Conservation (phyloP, 2,888 invertebrate genomes). For the Trichopria drosophilae region DNA sequence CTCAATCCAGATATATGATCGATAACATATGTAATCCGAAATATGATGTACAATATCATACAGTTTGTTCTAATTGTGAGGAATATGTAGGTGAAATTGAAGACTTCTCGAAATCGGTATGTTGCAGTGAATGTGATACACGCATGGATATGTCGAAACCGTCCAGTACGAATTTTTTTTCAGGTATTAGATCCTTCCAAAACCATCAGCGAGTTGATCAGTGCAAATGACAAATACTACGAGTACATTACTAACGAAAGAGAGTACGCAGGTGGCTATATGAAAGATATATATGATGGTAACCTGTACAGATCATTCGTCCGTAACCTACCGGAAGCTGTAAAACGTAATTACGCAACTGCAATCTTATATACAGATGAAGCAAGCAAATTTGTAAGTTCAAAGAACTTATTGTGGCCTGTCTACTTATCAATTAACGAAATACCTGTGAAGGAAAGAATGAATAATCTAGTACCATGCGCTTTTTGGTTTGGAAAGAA, state of each 20-base stretch:
- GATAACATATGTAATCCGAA: not conserved
- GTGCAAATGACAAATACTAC: not conserved
- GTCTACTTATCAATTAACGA: not conserved
- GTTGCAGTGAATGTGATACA: not conserved
- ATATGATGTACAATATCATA: not conserved
- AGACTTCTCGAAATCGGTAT: not conserved
- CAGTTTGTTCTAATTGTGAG: not conserved
- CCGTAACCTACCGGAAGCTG: not conserved
- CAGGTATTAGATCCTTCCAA: not conserved
- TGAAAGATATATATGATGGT: not conserved
- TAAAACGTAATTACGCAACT: not conserved
- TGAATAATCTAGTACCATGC: not conserved
- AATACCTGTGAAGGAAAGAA: not conserved
- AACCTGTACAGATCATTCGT: not conserved
- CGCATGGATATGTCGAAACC: not conserved
- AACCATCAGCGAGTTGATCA: not conserved
- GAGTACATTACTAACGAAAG: not conserved
- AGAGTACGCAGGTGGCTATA: not conserved
- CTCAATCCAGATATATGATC: not conserved
- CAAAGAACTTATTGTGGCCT: not conserved
- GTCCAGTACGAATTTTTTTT: not conserved
- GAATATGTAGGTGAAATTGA: not conserved
- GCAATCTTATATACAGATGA: not conserved
- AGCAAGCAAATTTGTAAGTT: not conserved
- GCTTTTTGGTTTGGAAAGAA: not conserved